These are phyloP conservation scores for Resseliella maxima DNA, from an alignment of 2,888 invertebrate species.

Conservation along the genomic window DNA sequence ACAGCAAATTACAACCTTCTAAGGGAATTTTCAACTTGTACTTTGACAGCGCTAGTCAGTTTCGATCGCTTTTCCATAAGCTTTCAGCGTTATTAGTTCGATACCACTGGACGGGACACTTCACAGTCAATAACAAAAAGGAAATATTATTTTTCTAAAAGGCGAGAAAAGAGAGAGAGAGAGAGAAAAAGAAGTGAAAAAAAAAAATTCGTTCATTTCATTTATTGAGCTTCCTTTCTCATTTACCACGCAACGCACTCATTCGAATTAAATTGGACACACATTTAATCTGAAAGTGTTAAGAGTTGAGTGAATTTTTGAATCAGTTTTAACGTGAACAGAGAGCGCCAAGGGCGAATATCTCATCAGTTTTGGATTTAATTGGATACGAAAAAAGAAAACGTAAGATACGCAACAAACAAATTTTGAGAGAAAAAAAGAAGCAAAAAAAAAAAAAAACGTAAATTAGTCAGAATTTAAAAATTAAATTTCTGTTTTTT, in stretches of 20 bases:
- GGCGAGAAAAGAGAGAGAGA: neutral
- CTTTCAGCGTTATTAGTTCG: constrained; percentile 42
- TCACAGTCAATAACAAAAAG: constrained; percentile 7
- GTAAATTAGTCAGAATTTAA: neutral
- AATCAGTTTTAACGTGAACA: constrained; percentile 31
- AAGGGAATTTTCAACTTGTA: constrained; percentile 41
- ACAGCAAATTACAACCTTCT: constrained; percentile 41
- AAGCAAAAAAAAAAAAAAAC: neutral
- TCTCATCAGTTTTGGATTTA: neutral
- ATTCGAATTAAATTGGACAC: neutral
- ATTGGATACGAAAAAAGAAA: constrained; percentile 14
- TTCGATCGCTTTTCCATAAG: constrained; percentile 55
- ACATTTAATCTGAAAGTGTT: neutral
- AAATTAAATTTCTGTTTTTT: neutral
- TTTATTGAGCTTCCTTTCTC: constrained; percentile 32
- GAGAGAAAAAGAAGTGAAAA: neutral
- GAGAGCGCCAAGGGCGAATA: constrained; percentile 39
- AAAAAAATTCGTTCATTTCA: neutral
- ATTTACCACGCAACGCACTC: neutral
- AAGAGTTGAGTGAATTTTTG: neutral
- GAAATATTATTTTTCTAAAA: too few relatives aligned
- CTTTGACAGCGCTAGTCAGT: constrained; percentile 56
- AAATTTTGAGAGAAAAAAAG: neutral
- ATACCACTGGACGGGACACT: neutral
- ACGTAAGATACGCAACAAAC: constrained; percentile 22